A percentile compares a stretch with the other conserved stretches of the same genome.
phyloP scores from a whole-genome alignment of 2,797 vertebrate species.

The Sebastes paucispinis region DNA sequence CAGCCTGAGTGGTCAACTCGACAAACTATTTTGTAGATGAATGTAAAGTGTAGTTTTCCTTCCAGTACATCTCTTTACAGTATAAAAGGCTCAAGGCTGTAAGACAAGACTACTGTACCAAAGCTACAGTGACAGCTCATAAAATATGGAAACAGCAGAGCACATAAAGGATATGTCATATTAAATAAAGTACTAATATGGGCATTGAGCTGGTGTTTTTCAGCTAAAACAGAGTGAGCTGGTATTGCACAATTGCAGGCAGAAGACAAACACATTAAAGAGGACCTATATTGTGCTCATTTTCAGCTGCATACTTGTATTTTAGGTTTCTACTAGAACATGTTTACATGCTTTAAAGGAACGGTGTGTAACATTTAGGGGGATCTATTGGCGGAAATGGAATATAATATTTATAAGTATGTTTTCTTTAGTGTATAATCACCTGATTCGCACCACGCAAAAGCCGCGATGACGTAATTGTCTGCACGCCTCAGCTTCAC shows the following conservation, averaged over 20 bases:
- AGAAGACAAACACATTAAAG: neutral
- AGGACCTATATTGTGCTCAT: too few species aligned
- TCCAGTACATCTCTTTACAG: neutral
- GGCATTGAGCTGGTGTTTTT: neutral
- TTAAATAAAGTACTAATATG: neutral
- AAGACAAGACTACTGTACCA: neutral
- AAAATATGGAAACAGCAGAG: constrained; percentile 5
- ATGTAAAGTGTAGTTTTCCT: constrained; percentile 9
- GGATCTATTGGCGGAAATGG: too few species aligned
- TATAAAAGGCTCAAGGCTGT: constrained; percentile 1
- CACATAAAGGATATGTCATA: neutral
- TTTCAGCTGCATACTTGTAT: too few species aligned
- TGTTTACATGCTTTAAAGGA: too few species aligned
- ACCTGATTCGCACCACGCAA: too few species aligned
- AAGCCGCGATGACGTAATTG: too few species aligned
- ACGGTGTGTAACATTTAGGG: too few species aligned
- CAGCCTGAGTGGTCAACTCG: too few species aligned
- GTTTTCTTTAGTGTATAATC: too few species aligned
- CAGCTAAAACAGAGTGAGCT: neutral
- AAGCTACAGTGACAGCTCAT: neutral
- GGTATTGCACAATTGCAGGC: neutral
- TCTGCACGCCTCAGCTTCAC: too few species aligned
- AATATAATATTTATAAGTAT: too few species aligned
- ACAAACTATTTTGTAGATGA: constrained; percentile 10
- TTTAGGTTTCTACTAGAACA: too few species aligned